These are phyloP conservation scores for Drosophila anomalata DNA, from an alignment of 2,888 invertebrate genomes.

Conservation along the genomic window DNA sequence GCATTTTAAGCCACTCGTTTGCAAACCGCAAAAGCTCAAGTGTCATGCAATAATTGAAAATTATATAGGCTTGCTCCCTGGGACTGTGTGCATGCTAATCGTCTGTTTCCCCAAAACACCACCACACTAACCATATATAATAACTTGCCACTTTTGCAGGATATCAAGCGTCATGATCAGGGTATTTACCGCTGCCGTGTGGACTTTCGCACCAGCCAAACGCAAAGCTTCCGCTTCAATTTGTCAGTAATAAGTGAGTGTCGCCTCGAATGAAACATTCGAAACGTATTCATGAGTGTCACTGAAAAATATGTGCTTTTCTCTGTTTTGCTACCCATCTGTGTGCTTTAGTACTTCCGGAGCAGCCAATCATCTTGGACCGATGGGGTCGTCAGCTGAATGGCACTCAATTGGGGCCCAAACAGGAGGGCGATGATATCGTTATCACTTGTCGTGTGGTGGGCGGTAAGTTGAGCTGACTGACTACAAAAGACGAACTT, in stretches of 20 bases:
- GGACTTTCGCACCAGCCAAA: conserved; percentile 95
- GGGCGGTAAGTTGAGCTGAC: conserved; percentile 87
- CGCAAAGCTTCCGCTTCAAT: conserved; percentile 94
- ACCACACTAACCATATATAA: conserved; percentile 45
- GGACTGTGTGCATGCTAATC: conserved; percentile 60
- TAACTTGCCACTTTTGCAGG: conserved; percentile 82
- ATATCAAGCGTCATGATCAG: conserved; percentile 94
- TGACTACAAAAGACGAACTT: conserved; percentile 47
- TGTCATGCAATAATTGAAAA: conserved; percentile 76
- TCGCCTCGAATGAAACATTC: conserved; percentile 42
- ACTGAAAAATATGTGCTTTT: conserved; percentile 22
- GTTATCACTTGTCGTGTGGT: conserved; percentile 93
- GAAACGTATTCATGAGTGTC: conserved; percentile 21
- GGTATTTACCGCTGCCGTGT: conserved; percentile 95
- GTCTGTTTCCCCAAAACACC: conserved; percentile 52
- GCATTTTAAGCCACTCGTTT: background rate
- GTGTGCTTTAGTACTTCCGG: conserved; percentile 90
- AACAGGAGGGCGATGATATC: conserved; percentile 93
- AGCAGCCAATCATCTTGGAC: conserved; percentile 93
- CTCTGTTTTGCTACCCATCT: conserved; percentile 22
- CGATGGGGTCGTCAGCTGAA: conserved; percentile 93
- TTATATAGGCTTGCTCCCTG: conserved; percentile 44
- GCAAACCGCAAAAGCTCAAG: conserved; percentile 35
- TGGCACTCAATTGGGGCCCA: conserved; percentile 91
- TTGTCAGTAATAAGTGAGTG: conserved; percentile 95